Evolutionary conservation across 1,140 invertebrate species (phyloP).

Genomic region (Penaeus vannamei): DNA sequence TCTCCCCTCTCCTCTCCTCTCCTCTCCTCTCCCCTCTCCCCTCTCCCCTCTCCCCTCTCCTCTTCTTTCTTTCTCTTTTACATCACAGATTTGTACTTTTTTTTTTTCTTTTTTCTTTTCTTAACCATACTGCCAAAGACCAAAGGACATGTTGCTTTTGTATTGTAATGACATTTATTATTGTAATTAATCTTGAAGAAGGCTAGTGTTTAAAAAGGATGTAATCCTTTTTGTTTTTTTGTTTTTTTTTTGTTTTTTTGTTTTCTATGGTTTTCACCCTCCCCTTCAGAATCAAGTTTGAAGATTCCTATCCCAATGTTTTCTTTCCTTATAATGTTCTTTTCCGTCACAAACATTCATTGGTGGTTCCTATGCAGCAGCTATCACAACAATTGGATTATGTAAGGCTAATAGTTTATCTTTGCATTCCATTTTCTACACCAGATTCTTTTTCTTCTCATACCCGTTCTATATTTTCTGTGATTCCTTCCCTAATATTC

Average conservation of each 20-base stretch:
- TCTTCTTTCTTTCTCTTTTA: neutral
- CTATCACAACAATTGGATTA: constrained; percentile 24
- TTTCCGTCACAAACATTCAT: constrained; percentile 27
- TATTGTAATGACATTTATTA: no score
- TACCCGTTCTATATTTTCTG: constrained; percentile 27
- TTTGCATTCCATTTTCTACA: constrained; percentile 63
- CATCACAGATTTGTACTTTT: no score
- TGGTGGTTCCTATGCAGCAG: constrained; percentile 43
- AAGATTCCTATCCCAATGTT: neutral
- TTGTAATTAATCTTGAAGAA: no score
- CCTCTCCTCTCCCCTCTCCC: neutral
- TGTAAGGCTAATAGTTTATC: constrained; percentile 36
- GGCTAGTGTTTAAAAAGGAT: no score
- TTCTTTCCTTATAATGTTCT: constrained; percentile 24
- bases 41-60: neutral
- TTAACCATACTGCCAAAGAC: no score
- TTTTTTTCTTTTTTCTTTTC: no score
- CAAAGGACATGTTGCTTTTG: no score
- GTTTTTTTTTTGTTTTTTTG: no score
- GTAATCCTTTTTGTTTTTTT: no score
- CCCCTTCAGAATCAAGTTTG: no score
- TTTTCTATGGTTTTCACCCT: no score
- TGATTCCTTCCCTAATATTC: constrained; percentile 49
- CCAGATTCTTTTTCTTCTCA: constrained; percentile 21
- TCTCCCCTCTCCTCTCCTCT: neutral